Percentiles rank a stretch among this genome's conserved stretches.
Evolutionary conservation across 2,797 vertebrate genomes (phyloP).

Genomic region (Fratercula arctica): DNA sequence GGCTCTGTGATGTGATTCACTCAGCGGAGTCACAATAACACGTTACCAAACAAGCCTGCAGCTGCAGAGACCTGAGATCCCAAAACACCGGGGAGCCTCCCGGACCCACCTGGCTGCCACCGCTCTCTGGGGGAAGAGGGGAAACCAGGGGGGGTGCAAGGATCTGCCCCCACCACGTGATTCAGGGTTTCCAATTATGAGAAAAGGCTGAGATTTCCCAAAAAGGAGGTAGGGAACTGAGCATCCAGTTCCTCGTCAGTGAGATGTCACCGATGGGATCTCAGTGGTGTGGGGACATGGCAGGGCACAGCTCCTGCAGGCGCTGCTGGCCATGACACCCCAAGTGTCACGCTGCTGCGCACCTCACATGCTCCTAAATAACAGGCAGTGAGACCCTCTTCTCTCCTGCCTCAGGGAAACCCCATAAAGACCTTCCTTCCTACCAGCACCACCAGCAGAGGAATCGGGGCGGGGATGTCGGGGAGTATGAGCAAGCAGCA

Average conservation of each 20-base stretch:
- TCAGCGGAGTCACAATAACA: neutral
- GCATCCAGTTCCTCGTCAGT: neutral
- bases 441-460: neutral
- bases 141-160: neutral
- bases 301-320: neutral
- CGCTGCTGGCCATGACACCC: neutral
- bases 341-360: neutral
- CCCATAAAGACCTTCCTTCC: neutral
- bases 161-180: neutral
- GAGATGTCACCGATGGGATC: neutral
- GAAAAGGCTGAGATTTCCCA: neutral
- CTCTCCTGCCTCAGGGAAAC: neutral
- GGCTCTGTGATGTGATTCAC: neutral
- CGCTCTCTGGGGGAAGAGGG: neutral
- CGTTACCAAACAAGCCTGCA: neutral
- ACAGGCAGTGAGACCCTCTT: neutral
- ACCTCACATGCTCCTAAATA: neutral
- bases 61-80: neutral
- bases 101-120: neutral
- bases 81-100: neutral
- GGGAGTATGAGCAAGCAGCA: neutral
- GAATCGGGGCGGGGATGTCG: accelerated
- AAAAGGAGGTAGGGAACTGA: neutral
- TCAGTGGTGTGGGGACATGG: neutral
- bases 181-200: neutral